phyloP scores from a whole-genome alignment of 2,888 invertebrate genomes.

The Apeira syringaria region DNA sequence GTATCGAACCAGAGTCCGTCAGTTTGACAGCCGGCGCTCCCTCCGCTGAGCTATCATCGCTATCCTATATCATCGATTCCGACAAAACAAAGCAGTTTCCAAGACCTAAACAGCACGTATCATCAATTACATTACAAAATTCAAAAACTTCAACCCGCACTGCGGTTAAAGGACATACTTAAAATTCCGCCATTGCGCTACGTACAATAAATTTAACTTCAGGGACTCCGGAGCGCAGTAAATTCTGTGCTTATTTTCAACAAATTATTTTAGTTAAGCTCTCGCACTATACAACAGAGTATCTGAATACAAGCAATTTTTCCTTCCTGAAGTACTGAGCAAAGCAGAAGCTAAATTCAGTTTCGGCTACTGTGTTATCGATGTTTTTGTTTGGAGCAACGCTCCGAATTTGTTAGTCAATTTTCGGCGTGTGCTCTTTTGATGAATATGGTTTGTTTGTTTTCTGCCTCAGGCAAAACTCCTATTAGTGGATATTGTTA shows the following conservation, averaged over 20 bases:
- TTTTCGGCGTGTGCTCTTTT: conserved; percentile 6
- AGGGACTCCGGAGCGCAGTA: conserved; percentile 55
- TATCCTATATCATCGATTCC: no score
- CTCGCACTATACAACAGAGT: conserved; percentile 21
- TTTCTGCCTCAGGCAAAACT: conserved; percentile 3
- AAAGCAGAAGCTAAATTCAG: not conserved
- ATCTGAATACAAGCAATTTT: not conserved
- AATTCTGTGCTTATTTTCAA: conserved; percentile 68
- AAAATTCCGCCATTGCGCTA: conserved; percentile 67
- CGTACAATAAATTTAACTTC: conserved; percentile 71
- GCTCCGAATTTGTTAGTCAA: not conserved
- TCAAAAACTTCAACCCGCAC: conserved; percentile 48
- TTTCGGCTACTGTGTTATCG: conserved; percentile 9
- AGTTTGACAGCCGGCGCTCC: no score
- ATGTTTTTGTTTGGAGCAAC: conserved; percentile 1
- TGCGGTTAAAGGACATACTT: conserved; percentile 51
- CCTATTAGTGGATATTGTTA: no score
- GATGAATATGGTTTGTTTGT: conserved; percentile 8
- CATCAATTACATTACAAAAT: no score
- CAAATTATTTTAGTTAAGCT: conserved; percentile 66
- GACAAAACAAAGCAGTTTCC: conserved; percentile 7
- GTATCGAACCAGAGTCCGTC: no score
- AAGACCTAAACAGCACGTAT: conserved; percentile 18
- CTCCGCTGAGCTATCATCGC: no score
- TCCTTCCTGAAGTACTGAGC: not conserved